Evolutionary conservation across 2,113 vertebrate species (phyloP), one percentile per base, ranked within the genome.

Genomic region (Scomber japonicus): DNA sequence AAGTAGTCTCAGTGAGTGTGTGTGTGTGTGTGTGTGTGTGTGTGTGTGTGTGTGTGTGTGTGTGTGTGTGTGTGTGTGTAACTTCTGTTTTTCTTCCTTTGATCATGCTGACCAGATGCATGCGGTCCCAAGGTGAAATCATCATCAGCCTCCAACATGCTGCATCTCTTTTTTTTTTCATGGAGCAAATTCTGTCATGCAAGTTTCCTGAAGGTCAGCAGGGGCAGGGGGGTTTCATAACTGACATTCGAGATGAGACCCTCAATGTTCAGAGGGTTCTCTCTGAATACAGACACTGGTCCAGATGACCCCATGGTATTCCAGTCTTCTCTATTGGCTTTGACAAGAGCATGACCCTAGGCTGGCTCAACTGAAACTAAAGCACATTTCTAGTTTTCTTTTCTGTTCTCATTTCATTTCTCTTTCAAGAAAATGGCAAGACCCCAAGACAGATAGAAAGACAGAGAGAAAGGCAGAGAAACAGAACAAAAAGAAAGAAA

Each of bases 141-240:
- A 87, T 62, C 56, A 71, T 78, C 84, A 78, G 51, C 63, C 70
- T 61, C 73, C 44, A 31, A 63, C 87, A 89, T 89, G 89, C 80
- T 68, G 66, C 80, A 12, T 60, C 59, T 71, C 57, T 48, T 13
- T 13, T 44, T 44, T 80, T 62, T 73, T 49, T 24, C 24, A 57
- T 11, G 46, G 59, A 75, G 75, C 60, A 84, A 78, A 83, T 57
- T 68, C 62, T 78, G 70, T 64, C 92, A 89, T 92, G 89, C 92
- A 91, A 68, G 74, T 87, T 89, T 83, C 50, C 64, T 31, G 15
- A 0, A 75, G 75, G 82, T 84, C 88, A 72, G 60, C 11, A 5
- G 84, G 72, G 68, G 62, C 71, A 69, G 30, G 59, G 44, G 62
- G 60, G n/a, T 73, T 87, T 87, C 31, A 73, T 53, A 80, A 78